Base-by-base conservation (phyloP, 2,888 invertebrate genomes). In the Epinotia ramella region DNA sequence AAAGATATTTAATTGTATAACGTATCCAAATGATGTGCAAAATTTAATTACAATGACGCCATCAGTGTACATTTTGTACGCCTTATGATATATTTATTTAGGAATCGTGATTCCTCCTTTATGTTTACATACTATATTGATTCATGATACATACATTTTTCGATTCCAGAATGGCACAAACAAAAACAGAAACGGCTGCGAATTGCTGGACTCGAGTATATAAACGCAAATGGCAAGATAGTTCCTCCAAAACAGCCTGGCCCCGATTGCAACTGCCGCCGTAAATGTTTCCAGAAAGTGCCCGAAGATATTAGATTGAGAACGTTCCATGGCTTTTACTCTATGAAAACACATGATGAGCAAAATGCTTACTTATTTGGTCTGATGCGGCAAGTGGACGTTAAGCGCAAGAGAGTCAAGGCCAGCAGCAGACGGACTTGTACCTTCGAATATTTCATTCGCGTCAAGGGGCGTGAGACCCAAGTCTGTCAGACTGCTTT, bases 311-410 rank as follows among this genome's bases (percentile, higher is more conserved):
- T 94, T 9, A 86, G 95, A 79, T 79, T 93, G 33, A 94, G 92
- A 85, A 95, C 95, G 12, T 95, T 95, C 84, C 93, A 95, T 82
- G 95, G 95, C 3, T 95, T 95, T 80, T 95, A 95, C 81, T 91
- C 94, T 6, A 94, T 95, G 91, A 95, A 95, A 85, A 94, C 93
- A 28, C 95, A 95, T 83, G 95, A 95, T 87, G 95, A 95, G 85
- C 95, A 95, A 85, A 95, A 95, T 88, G 95, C 95, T 44, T 95
- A 95, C 84, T 88, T 95, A 78, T 95, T 95, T 87, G 95, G 95
- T 24, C 89, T 95, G 3, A 95, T 95, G 93, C 89, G 95, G 78
- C 95, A 95, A 84, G 94, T 95, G 7, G 95, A 95, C 84, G 95
- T 95, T 0, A 95, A 95, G 83, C 88, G 95, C 84, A 95, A 95